Base-by-base conservation (phyloP, 2,888 invertebrate genomes). In the Tenthredo amoena region DNA sequence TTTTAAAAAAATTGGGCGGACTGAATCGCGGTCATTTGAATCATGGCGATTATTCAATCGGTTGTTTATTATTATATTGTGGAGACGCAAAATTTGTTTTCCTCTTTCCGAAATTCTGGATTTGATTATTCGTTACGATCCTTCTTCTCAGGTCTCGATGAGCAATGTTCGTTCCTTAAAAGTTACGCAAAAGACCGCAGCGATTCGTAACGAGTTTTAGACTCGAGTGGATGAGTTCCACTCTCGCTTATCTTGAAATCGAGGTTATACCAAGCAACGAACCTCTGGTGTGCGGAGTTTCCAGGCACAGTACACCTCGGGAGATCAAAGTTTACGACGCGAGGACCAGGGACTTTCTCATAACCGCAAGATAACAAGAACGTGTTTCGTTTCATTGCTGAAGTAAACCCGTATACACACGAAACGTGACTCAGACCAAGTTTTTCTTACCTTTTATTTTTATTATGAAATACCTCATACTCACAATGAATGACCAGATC, bases 321-420 rank as follows among this genome's bases (percentile, higher is more conserved):
- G 83, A 68, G 83, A 83, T 83, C 83, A 71, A 83, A 83, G 71
- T 83, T 83, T 83, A 83, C 83, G 83, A 71, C 71, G 71, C 31
- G 21, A 65, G 65, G 65, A 65, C 68, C 83, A 71, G 68, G 68
- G 68, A 65, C 83, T 83, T 68, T 71, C 83, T 83, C 83, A 83
- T 83, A 83, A 83, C 83, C 83, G 83, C 65, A 50, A 43, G 71
- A 83, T 83, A 65, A 81, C 50, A 68, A 83, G 65, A 68, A 81
- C 81, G 81, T 81, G 83, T 83, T 83, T 83, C 83, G 68, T 83
- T 83, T 83, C 71, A 68, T 83, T 83, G 83, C 71, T 62, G 47
- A n/a, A 71, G 71, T 47, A 83, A 83, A 83, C 68, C 83, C 34
- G 81, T 62, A 26, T 26, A n/a, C 62, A 18, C 81, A 58, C 58